Evolutionary conservation across 2,888 invertebrate species (phyloP), one percentile per base, ranked within the genome.

Genomic region (Oxyscelio sp.): DNA sequence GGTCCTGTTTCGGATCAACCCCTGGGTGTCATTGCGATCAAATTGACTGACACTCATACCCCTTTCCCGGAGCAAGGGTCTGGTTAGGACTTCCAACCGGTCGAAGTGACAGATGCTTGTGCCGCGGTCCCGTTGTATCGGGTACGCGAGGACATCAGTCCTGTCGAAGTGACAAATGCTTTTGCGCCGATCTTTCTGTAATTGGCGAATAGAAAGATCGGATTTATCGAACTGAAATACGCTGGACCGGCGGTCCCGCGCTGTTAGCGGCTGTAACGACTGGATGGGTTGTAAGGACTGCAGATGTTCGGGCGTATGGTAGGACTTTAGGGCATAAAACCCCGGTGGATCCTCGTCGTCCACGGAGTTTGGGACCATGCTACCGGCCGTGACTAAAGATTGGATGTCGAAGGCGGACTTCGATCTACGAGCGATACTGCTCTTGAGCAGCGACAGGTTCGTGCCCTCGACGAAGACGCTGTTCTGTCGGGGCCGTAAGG

Each of bases 351-450:
- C 87, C 15, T 85, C 87, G 4, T 83, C 87, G 22, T 75, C 84
- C 43, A 54, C 15, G 6, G 83, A n/a, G 15, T 74, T 78, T 38
- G 77, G 89, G 0, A 85, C 48, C 21, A 73, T 89, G 63, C 90
- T 90, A 93, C 96, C 94, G 88, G 95, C 93, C 91, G 96, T 89
- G 89, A 96, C 94, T 91, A 97, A 95, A 24, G 97, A 97, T 90
- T 97, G 97, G 13, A 98, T 96, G 92, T 98, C 98, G 88, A 98
- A 96, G 0, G 98, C 98, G 40, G 97, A 97, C 89, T 97, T 97
- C 4, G 97, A 97, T 83, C 97, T 96, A 11, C 98, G 95, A 0
- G 97, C 97, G 0, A 97, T 96, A 38, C 84, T 75, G 79, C 95
- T 96, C 13, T 96, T 96, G 83, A 97, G 95, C 71, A 97, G 95